phyloP scores from a whole-genome alignment of 2,888 invertebrate species.

The Chrysopilus asiliformis region DNA sequence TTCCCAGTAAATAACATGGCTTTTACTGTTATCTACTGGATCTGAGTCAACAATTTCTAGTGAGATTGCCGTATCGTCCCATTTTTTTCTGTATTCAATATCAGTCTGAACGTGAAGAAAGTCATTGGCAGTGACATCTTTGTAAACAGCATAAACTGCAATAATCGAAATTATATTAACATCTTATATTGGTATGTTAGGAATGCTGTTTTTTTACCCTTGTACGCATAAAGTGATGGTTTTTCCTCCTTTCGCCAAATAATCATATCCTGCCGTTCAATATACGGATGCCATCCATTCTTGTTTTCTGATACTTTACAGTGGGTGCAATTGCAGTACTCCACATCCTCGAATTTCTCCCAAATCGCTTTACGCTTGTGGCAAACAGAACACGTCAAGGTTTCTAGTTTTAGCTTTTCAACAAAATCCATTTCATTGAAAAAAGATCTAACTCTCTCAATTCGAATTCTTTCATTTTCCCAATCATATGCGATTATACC shows the following conservation, averaged over 20 bases:
- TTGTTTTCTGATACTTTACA: slow-evolving; percentile 19
- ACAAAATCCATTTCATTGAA: slow-evolving; percentile 46
- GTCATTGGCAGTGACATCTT: slow-evolving; percentile 63
- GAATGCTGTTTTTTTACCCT: slow-evolving; percentile 36
- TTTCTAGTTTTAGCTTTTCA: slow-evolving; percentile 38
- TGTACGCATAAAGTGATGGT: slow-evolving; percentile 63
- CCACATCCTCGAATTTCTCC: slow-evolving; percentile 29
- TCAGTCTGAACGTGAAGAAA: slow-evolving; percentile 75
- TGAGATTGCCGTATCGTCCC: slow-evolving; percentile 66
- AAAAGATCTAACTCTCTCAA: slow-evolving; percentile 43
- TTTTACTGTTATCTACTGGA: slow-evolving; percentile 42
- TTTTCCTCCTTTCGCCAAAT: slow-evolving; percentile 67
- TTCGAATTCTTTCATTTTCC: slow-evolving; percentile 44
- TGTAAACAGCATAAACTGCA: slow-evolving; percentile 64
- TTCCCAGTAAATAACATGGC: slow-evolving; percentile 77
- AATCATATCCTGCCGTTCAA: slow-evolving; percentile 63
- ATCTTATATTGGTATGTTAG: background rate
- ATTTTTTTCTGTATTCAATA: slow-evolving; percentile 57
- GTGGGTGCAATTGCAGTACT: slow-evolving; percentile 38
- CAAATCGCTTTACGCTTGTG: slow-evolving; percentile 35
- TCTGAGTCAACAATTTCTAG: slow-evolving; percentile 57
- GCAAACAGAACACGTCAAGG: slow-evolving; percentile 41
- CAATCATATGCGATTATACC: slow-evolving; percentile 46
- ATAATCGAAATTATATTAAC: background rate
- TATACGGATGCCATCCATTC: slow-evolving; percentile 60